Conservation (phyloP, 2,797 vertebrate species). For the Paratrypauchen microcephalus region DNA sequence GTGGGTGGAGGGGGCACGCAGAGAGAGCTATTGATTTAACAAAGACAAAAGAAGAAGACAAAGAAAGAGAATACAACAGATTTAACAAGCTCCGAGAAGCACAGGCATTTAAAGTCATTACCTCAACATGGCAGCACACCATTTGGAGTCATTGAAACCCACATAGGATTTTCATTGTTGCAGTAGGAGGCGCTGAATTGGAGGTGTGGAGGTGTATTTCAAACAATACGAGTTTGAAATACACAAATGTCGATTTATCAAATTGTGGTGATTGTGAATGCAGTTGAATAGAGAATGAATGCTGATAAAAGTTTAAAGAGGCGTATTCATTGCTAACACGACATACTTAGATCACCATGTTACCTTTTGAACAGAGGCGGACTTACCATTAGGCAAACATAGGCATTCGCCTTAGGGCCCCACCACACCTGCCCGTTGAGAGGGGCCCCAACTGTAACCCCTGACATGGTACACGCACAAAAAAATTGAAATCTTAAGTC, state of each 20-base stretch:
- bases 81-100: slow-evolving; percentile 11
- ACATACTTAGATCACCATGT: no score
- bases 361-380: no score
- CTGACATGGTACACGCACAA: no score
- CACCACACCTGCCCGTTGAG: no score
- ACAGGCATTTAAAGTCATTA: slow-evolving; percentile 9
- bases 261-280: background rate
- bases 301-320: background rate
- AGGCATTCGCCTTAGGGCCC: no score
- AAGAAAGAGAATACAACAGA: slow-evolving; percentile 1
- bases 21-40: slow-evolving; percentile 13
- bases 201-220: no score
- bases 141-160: slow-evolving; percentile 1
- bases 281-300: background rate
- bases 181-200: background rate
- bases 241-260: background rate
- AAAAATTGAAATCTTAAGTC: no score
- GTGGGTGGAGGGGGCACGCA: slow-evolving; percentile 14
- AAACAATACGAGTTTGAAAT: slow-evolving; percentile 1
- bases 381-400: no score
- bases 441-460: no score
- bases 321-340: no score
- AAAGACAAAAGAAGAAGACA: slow-evolving; percentile 15
- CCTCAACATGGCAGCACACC: slow-evolving; percentile 7
- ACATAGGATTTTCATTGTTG: slow-evolving; percentile 7